Conservation (phyloP, 2,797 vertebrate genomes). For the Macropodus opercularis region DNA sequence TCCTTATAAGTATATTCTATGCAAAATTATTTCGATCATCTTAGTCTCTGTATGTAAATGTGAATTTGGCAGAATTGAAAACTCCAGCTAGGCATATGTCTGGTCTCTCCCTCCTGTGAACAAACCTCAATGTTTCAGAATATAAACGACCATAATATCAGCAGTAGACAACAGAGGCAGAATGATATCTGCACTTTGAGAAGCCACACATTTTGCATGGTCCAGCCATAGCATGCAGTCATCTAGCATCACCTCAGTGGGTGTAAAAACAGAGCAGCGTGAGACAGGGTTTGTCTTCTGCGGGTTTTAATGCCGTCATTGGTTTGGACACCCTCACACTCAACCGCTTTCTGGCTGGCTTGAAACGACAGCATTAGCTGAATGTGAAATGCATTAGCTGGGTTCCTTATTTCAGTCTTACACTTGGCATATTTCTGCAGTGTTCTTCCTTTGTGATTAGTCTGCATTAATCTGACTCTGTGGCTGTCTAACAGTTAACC, state of each 20-base stretch:
- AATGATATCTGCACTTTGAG: conserved; percentile 21
- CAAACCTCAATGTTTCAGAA: conserved; percentile 1
- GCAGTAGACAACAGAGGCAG: neutral
- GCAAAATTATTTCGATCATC: no score
- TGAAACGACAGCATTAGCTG: neutral
- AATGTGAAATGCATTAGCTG: conserved; percentile 9
- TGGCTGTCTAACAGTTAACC: conserved; percentile 18
- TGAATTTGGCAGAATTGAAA: no score
- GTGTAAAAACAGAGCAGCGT: neutral
- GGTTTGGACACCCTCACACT: conserved; percentile 21
- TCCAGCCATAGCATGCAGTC: neutral
- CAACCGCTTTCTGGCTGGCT: conserved; percentile 28
- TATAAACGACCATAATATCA: neutral
- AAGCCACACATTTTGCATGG: neutral
- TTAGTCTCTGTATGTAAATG: no score
- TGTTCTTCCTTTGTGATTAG: conserved; percentile 33
- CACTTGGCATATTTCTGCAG: conserved; percentile 33
- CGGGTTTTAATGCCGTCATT: conserved; percentile 30
- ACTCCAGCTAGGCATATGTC: no score
- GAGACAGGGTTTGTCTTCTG: neutral
- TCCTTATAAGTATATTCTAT: neutral
- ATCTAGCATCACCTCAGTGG: neutral
- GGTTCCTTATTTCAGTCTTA: conserved; percentile 23
- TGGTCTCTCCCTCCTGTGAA: no score
- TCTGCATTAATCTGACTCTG: conserved; percentile 47